These are phyloP conservation scores for Margaritifera margaritifera DNA, from an alignment of 2,888 invertebrate genomes.

Conservation along the genomic window DNA sequence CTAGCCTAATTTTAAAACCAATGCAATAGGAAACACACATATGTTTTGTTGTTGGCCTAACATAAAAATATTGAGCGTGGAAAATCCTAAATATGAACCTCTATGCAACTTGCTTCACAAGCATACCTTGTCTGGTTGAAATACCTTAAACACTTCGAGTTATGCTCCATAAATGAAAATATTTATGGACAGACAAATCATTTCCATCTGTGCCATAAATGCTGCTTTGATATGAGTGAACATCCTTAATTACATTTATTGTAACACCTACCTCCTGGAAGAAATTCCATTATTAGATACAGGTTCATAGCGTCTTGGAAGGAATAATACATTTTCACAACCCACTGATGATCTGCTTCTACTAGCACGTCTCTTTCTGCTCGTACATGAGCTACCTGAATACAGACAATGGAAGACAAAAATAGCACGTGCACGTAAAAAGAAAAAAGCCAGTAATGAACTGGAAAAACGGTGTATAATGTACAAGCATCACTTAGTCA, in stretches of 20 bases:
- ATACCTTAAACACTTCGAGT: too few relatives aligned
- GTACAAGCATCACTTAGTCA: too few relatives aligned
- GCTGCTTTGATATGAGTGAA: too few relatives aligned
- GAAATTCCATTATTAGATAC: constrained; percentile 99
- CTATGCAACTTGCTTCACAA: too few relatives aligned
- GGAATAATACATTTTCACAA: constrained; percentile 99
- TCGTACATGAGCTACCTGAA: constrained; percentile 90
- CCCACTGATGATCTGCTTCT: constrained; percentile 99
- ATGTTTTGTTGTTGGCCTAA: too few relatives aligned
- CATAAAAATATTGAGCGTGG: too few relatives aligned
- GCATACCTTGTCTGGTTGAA: too few relatives aligned
- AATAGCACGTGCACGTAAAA: constrained; percentile 77
- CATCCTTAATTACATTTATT: neutral
- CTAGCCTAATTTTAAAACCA: too few relatives aligned
- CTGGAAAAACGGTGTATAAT: neutral
- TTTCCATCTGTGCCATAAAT: too few relatives aligned
- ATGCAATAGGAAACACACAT: too few relatives aligned
- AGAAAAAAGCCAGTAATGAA: neutral
- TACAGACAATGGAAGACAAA: constrained; percentile 6
- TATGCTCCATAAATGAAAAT: neutral
- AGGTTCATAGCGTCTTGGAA: constrained; percentile 98
- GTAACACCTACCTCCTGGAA: constrained; percentile 86
- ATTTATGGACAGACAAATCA: neutral
- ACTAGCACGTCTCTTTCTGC: constrained; percentile 98
- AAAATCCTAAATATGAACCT: too few relatives aligned